Evolutionary conservation across 2,113 vertebrate species (phyloP).

Genomic region (Chauna torquata): DNA sequence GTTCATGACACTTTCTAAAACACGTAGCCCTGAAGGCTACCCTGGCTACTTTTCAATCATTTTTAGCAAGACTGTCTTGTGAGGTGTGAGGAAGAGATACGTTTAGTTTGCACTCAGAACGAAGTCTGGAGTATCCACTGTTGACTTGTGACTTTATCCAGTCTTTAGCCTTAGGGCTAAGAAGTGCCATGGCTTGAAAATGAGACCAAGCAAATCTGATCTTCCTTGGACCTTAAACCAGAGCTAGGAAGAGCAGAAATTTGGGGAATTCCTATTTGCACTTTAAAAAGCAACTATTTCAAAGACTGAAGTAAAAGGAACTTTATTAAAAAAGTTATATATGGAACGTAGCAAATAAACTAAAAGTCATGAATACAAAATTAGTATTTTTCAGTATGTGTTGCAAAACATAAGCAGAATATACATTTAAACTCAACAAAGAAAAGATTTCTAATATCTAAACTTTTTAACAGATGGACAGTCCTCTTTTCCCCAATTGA

Average conservation of each 20-base stretch:
- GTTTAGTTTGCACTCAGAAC: background rate
- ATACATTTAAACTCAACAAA: background rate
- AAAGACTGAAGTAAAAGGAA: background rate
- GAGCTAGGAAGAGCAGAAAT: background rate
- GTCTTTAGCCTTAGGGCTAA: background rate
- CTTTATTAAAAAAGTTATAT: background rate
- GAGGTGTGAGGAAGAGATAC: background rate
- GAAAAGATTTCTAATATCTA: background rate
- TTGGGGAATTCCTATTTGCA: background rate
- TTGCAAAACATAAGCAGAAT: background rate
- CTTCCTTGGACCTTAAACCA: background rate
- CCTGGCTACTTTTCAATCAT: background rate
- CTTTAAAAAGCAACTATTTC: background rate
- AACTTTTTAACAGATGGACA: background rate
- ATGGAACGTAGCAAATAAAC: background rate
- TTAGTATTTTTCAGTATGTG: background rate
- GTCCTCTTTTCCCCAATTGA: background rate
- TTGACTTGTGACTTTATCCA: background rate
- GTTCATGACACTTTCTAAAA: background rate
- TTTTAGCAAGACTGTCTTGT: background rate
- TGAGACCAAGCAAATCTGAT: background rate
- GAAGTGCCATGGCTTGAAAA: background rate
- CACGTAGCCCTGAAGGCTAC: background rate
- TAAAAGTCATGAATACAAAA: background rate
- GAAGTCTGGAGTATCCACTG: background rate